Percentiles rank a stretch among this genome's conserved stretches.
Evolutionary conservation across 2,797 vertebrate genomes (phyloP).

Genomic region (Dallia pectoralis): DNA sequence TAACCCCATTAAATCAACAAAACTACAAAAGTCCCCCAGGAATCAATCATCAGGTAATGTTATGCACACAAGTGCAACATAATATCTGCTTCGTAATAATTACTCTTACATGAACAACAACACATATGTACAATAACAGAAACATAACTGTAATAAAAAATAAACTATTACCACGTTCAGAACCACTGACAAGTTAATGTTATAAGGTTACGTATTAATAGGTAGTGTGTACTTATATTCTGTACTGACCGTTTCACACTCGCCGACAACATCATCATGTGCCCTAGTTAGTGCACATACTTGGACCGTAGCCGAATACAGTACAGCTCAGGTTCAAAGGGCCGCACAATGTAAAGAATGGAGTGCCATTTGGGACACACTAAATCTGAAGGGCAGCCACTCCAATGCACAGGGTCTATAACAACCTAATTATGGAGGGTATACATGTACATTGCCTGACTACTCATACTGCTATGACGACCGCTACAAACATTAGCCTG

Average conservation of each 20-base stretch:
- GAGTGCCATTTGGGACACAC: neutral
- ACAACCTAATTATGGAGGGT: conserved; percentile 1
- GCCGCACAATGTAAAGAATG: neutral
- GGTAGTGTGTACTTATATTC: conserved; percentile 30
- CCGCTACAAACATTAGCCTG: neutral
- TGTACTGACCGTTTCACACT: conserved; percentile 30
- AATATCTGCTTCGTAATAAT: conserved; percentile 51
- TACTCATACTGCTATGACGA: neutral
- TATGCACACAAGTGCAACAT: conserved; percentile 57
- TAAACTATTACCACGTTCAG: conserved; percentile 53
- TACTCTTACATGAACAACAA: conserved; percentile 54
- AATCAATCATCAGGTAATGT: conserved; percentile 61
- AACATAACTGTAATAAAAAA: conserved; percentile 21
- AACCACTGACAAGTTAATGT: conserved; percentile 43
- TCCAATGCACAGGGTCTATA: conserved; percentile 3
- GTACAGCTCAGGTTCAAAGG: neutral
- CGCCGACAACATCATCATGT: neutral
- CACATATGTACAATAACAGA: conserved; percentile 68
- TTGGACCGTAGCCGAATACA: neutral
- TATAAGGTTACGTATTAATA: conserved; percentile 22
- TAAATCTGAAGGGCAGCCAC: neutral
- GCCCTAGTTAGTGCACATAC: neutral
- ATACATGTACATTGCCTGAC: neutral
- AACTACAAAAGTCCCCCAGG: conserved; percentile 38
- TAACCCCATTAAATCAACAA: conserved; percentile 50